These are phyloP conservation scores for Metallyticus violacea DNA, from an alignment of 2,888 invertebrate genomes.

Conservation along the genomic window DNA sequence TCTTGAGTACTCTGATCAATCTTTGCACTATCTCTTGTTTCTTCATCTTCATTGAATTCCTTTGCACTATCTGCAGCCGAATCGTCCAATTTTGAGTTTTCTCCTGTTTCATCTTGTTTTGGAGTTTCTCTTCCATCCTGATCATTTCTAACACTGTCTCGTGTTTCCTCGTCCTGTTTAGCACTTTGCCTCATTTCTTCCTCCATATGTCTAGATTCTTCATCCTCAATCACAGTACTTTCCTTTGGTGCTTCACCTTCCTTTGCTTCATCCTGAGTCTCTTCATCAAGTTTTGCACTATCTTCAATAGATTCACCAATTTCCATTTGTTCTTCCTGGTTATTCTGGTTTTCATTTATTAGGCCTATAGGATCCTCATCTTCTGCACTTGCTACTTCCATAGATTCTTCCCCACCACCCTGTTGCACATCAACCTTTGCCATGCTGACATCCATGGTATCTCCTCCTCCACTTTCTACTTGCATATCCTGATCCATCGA, in stretches of 20 bases:
- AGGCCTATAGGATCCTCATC: constrained; percentile 23
- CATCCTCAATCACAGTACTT: constrained; percentile 36
- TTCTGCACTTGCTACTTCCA: constrained; percentile 20
- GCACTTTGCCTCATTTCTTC: constrained; percentile 24
- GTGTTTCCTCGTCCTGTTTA: constrained; percentile 18
- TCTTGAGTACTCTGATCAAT: constrained; percentile 31
- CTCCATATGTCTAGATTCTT: constrained; percentile 1
- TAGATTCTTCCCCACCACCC: constrained; percentile 9
- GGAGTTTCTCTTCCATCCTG: not conserved
- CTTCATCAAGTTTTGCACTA: constrained; percentile 39
- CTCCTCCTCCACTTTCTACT: not conserved
- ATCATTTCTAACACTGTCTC: constrained; percentile 27
- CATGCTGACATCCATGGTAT: constrained; percentile 1
- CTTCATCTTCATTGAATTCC: constrained; percentile 33
- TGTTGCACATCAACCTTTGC: not conserved
- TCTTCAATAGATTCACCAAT: constrained; percentile 38
- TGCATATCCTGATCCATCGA: constrained; percentile 9
- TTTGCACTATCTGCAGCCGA: not conserved
- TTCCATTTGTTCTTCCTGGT: constrained; percentile 1
- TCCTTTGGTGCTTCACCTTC: constrained; percentile 39
- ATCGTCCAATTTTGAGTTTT: not conserved
- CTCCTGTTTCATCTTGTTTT: not conserved
- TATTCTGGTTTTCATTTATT: not conserved
- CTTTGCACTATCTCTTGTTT: constrained; percentile 35
- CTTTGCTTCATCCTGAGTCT: constrained; percentile 41